Percentiles rank a stretch among this genome's conserved stretches.
phyloP scores from a whole-genome alignment of 2,113 vertebrate genomes.

The Gobius niger region DNA sequence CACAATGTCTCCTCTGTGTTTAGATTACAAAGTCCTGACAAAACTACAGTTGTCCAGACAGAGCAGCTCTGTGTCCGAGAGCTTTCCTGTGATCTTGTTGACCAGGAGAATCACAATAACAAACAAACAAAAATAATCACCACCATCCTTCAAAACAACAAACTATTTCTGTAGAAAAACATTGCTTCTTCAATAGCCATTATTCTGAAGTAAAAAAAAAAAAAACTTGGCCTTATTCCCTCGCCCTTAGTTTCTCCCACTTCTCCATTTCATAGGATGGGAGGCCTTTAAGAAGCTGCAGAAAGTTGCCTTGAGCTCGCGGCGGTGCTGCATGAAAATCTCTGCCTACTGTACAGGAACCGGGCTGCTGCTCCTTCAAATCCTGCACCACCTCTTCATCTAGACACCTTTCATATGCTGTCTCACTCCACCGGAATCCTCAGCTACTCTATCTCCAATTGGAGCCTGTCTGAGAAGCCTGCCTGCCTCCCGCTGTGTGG shows the following conservation, averaged over 20 bases:
- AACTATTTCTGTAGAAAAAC: too few relatives aligned
- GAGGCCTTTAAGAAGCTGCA: not conserved
- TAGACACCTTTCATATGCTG: not conserved
- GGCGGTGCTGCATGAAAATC: not conserved
- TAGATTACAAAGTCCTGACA: too few relatives aligned
- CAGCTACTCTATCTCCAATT: not conserved
- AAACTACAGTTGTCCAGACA: too few relatives aligned
- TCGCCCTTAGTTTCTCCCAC: not conserved
- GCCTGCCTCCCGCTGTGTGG: not conserved
- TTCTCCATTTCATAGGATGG: not conserved
- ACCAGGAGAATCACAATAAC: too few relatives aligned
- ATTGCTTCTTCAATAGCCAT: too few relatives aligned
- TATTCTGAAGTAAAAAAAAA: too few relatives aligned
- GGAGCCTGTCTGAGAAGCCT: not conserved
- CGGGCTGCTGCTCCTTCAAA: not conserved
- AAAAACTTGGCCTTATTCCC: too few relatives aligned
- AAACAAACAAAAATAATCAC: too few relatives aligned
- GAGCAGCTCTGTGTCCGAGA: too few relatives aligned
- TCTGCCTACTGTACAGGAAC: not conserved
- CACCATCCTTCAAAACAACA: too few relatives aligned
- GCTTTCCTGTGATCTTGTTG: too few relatives aligned
- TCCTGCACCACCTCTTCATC: not conserved
- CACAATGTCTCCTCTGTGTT: too few relatives aligned
- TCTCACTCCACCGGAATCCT: not conserved
- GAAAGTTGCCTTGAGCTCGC: not conserved